Conservation (phyloP, 1,140 invertebrate genomes). For the Chironomus striatipennis region DNA sequence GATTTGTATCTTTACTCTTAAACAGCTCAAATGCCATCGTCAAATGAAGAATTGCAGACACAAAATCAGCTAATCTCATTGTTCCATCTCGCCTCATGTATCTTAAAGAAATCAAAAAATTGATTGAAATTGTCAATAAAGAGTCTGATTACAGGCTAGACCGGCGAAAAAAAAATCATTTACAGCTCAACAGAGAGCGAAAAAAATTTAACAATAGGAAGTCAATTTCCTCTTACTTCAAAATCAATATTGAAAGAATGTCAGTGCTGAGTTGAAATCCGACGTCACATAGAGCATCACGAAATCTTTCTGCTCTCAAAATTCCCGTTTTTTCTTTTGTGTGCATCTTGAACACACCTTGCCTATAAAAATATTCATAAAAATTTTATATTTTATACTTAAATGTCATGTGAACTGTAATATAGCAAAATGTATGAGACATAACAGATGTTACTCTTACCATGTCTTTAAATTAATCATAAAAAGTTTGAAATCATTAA, state of each 20-base stretch:
- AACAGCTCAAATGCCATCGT: conserved; percentile 78
- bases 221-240: conserved; percentile 35
- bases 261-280: conserved; percentile 81
- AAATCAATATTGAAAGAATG: conserved; percentile 68
- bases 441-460: neutral
- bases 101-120: conserved; percentile 36
- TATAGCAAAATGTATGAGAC: neutral
- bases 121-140: neutral
- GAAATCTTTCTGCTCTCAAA: conserved; percentile 72
- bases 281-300: conserved; percentile 75
- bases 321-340: conserved; percentile 87
- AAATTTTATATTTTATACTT: conserved; percentile 20
- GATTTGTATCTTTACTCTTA: conserved; percentile 70
- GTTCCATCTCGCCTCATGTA: conserved; percentile 92
- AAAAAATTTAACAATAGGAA: neutral
- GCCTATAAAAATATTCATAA: conserved; percentile 80
- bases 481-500: conserved; percentile 15
- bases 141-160: no score
- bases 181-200: no score
- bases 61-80: conserved; percentile 86
- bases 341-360: conserved; percentile 81
- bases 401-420: neutral
- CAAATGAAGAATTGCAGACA: conserved; percentile 79
- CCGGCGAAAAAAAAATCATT: no score
- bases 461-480: conserved; percentile 19